Evolutionary conservation across 2,888 invertebrate species (phyloP), one percentile per base, ranked within the genome.

Genomic region (Pycnomerus fuliginosus): DNA sequence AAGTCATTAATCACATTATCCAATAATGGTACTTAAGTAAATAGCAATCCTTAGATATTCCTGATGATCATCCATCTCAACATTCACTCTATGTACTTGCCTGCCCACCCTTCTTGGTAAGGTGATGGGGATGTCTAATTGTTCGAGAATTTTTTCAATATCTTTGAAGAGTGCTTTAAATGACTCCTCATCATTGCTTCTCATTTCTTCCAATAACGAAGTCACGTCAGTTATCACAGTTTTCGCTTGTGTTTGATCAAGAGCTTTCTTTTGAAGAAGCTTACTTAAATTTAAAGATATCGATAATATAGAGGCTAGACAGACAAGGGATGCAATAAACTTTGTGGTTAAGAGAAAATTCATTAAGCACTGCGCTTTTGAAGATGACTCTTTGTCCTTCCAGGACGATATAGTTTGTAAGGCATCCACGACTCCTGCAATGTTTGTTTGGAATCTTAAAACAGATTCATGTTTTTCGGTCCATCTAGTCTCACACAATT

Each of bases 401-500:
- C 30, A 30, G 1, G 12, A 4, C 14, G 30, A 30, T 5, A 30
- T 30, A n/a, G n/a, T 15, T 15, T 2, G 10, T 5, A 13, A 7
- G 16, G 15, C 7, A 10, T 30, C 30, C 16, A 30, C 7, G 5
- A 30, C 14, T 30, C 3, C 1, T 13, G 2, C n/a, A 10, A 30
- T 10, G 14, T 11, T 15, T 3, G 4, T 7, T 14, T 12, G 10
- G 8, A 30, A 30, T 5, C 10, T 4, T 2, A 13, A 8, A 5
- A 5, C 20, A 20, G 5, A 4, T 20, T 20, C 20, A 20, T 20
- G 20, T 8, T 8, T 4, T 8, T 30, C 37, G 10, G 40, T 29
- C 45, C 45, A 49, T 16, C 48, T 20, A 13, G 49, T 45, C 12
- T 45, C 49, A 27, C 37, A 49, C 8, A 48, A 10, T 15, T 30